A percentile compares a stretch with the other conserved stretches of the same genome.
Evolutionary conservation across 1,140 invertebrate species (phyloP).

Genomic region (Ceratina calcarata): DNA sequence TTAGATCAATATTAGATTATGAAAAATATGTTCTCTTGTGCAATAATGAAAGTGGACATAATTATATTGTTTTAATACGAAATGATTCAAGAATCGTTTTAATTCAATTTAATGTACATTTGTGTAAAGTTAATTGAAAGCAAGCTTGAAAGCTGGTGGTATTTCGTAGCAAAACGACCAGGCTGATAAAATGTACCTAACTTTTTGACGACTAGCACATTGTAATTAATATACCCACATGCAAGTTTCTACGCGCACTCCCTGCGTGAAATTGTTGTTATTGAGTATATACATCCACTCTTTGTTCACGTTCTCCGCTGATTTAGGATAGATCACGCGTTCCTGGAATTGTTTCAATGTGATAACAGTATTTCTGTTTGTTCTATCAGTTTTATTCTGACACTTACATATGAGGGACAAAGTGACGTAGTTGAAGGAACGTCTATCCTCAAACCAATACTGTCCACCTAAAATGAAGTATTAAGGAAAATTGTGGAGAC

Average conservation of each 20-base stretch:
- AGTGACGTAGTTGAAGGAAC: too few relatives aligned
- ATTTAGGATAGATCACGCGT: conserved; percentile 76
- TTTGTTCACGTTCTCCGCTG: conserved; percentile 74
- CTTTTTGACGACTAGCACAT: neutral
- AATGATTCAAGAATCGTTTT: too few relatives aligned
- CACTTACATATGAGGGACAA: neutral
- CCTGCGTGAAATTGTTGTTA: conserved; percentile 80
- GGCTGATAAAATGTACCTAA: neutral
- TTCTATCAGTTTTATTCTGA: too few relatives aligned
- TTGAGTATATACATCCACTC: conserved; percentile 83
- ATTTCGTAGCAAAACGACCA: neutral
- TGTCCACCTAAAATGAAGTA: neutral
- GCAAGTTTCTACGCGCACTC: conserved; percentile 82
- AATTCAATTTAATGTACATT: neutral
- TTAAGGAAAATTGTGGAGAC: neutral
- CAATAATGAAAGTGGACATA: too few relatives aligned
- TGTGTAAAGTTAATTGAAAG: neutral
- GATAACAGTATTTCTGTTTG: too few relatives aligned
- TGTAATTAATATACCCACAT: conserved; percentile 64
- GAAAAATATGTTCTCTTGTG: too few relatives aligned
- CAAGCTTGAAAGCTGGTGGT: neutral
- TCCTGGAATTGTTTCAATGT: conserved; percentile 65
- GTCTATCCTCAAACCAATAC: too few relatives aligned
- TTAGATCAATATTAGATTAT: neutral
- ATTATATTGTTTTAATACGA: too few relatives aligned